phyloP scores from a whole-genome alignment of 2,113 vertebrate genomes.

The Platysteira castanea region DNA sequence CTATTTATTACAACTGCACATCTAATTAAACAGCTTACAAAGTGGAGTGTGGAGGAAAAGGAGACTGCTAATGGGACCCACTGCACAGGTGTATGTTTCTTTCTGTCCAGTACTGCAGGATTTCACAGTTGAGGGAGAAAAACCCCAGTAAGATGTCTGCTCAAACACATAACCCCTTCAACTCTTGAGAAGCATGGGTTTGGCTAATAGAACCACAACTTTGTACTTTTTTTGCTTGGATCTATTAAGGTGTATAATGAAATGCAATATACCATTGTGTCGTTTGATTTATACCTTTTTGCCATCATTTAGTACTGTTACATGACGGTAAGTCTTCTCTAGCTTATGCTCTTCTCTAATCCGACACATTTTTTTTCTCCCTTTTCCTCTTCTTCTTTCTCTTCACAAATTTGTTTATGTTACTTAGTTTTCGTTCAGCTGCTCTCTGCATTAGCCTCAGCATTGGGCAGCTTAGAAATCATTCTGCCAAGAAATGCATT shows the following conservation, averaged over 20 bases:
- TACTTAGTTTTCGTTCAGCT: neutral
- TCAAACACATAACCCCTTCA: neutral
- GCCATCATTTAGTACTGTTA: neutral
- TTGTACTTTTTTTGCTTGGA: neutral
- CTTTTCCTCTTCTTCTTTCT: neutral
- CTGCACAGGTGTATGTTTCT: fast-evolving
- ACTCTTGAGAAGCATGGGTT: neutral
- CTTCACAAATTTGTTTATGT: neutral
- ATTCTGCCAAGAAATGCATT: neutral
- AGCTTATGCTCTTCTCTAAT: neutral
- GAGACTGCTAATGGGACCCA: neutral
- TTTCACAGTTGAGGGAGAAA: neutral
- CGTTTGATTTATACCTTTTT: neutral
- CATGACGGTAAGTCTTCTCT: neutral
- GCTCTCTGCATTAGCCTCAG: neutral
- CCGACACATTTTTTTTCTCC: neutral
- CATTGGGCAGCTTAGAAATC: neutral
- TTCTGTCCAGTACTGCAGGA: neutral
- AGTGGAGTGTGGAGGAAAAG: neutral
- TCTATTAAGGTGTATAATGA: neutral
- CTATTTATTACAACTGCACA: neutral
- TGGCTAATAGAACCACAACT: fast-evolving
- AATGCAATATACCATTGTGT: neutral
- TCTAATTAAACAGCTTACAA: neutral
- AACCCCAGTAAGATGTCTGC: neutral